Evolutionary conservation across 92 coral and sea anemone species (phyloP), one percentile per base, ranked within the genome.

Genomic region (Chrysogorgia sp.): DNA sequence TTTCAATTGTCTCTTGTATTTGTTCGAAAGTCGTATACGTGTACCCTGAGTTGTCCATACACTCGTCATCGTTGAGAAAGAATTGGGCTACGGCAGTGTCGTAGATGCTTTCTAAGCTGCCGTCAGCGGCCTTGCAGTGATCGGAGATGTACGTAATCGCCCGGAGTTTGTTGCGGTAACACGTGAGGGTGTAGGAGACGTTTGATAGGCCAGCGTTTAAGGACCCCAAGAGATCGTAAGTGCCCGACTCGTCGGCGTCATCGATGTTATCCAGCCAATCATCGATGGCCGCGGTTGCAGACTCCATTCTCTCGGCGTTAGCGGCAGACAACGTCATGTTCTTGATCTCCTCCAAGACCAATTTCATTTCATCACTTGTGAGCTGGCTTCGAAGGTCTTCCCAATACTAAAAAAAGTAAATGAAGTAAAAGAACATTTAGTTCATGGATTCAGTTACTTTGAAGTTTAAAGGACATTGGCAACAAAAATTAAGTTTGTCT

Each of bases 111-210:
- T 32, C n/a, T 0, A 61, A 35, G 40, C 10, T 25, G 40, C 21
- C 68, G 29, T 25, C 40, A 22, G 34, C 68, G 0, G 34, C 14
- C 68, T 4, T 33, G 40, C 68, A 61, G 29, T 32, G 34, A 0
- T 32, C 1, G 1, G 68, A 61, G 0, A 61, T 61, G 40, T 61
- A 61, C 34, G 33, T 5, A 35, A 61, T 61, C 35, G 68, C 68
- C 7, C 68, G 68, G 34, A 8, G 10, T 23, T 61, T 61, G 68
- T 61, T 61, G 10, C 68, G 68, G 68, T 61, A 61, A 61, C 68
- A 61, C 26, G 21, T 35, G 17, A 61, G 21, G 12, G 68, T 19
- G 68, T 61, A 61, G 35, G 35, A 25, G n/a, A 61, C 40, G 40
- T 61, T 61, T 22, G n/a, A 21, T 12, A 61, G 40, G 35, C 68